Evolutionary conservation across 2,888 invertebrate genomes (phyloP).

Genomic region (Cordilura impudica): DNA sequence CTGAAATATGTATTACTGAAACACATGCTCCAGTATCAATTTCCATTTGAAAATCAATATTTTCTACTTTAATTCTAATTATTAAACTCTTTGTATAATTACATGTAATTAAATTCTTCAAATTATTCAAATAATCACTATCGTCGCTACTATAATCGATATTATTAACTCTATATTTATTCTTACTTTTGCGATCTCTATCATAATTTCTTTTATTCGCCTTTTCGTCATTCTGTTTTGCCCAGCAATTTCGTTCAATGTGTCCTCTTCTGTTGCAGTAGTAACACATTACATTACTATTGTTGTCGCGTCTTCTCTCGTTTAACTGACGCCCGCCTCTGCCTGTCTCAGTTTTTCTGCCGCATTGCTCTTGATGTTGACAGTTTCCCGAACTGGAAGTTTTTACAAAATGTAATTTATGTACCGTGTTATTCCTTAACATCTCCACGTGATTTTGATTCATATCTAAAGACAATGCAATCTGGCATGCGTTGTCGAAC

Average conservation of each 20-base stretch:
- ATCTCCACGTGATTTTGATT: not conserved
- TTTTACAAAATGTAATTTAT: not conserved
- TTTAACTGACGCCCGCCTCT: not conserved
- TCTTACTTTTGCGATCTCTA: not conserved
- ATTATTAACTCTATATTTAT: too few relatives aligned
- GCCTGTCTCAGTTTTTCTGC: not conserved
- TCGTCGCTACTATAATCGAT: slow-evolving; percentile 3
- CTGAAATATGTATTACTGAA: slow-evolving; percentile 10
- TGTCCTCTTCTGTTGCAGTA: slow-evolving; percentile 8
- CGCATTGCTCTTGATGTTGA: not conserved
- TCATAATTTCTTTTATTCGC: not conserved
- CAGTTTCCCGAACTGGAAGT: not conserved
- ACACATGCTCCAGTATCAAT: slow-evolving; percentile 5
- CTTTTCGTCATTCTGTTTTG: not conserved
- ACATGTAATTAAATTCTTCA: not conserved
- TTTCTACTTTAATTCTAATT: slow-evolving; percentile 15
- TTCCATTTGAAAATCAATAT: slow-evolving; percentile 17
- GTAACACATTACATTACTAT: not conserved
- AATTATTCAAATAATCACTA: slow-evolving; percentile 10
- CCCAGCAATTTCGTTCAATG: slow-evolving; percentile 16
- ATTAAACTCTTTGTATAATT: slow-evolving; percentile 11
- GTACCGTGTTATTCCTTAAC: not conserved
- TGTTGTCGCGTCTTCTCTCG: not conserved
- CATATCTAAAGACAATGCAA: slow-evolving; percentile 1
- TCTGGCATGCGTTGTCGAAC: slow-evolving; percentile 14